Evolutionary conservation across 2,888 invertebrate genomes (phyloP).

Genomic region (Drosophila macrospina): DNA sequence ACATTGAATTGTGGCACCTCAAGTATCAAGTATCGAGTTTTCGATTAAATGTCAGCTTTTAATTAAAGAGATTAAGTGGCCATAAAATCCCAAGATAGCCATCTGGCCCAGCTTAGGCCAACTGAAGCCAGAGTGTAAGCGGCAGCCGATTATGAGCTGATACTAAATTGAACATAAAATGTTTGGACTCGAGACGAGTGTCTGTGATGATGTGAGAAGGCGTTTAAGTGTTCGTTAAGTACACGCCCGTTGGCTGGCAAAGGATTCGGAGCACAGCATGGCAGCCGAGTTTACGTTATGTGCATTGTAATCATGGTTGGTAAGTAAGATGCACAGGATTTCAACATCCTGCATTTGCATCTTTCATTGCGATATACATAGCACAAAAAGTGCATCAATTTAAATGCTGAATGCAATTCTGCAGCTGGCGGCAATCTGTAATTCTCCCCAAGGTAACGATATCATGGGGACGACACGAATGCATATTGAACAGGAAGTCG

Average conservation of each 20-base stretch:
- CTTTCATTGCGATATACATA: constrained; percentile 35
- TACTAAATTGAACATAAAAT: constrained; percentile 66
- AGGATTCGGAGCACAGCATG: constrained; percentile 23
- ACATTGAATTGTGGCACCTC: constrained; percentile 41
- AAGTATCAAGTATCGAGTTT: constrained; percentile 51
- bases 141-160: constrained; percentile 59
- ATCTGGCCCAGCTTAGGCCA: constrained; percentile 5
- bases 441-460: constrained; percentile 61
- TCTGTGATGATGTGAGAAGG: constrained; percentile 38
- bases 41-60: constrained; percentile 64
- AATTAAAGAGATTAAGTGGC: constrained; percentile 71
- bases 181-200: constrained; percentile 6
- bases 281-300: constrained; percentile 19
- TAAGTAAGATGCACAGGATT: constrained; percentile 39
- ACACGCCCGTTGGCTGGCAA: constrained; percentile 22
- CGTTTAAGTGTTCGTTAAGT: constrained; percentile 70
- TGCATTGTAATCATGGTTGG: constrained; percentile 30
- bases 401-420: constrained; percentile 68
- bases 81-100: constrained; percentile 49
- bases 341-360: constrained; percentile 42
- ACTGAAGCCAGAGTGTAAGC: constrained; percentile 11
- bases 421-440: constrained; percentile 62
- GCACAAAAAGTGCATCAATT: constrained; percentile 67
- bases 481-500: constrained; percentile 63
- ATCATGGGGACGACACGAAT: constrained; percentile 27